Evolutionary conservation across 1,140 invertebrate species (phyloP).

Genomic region (Dreissena rostriformis): DNA sequence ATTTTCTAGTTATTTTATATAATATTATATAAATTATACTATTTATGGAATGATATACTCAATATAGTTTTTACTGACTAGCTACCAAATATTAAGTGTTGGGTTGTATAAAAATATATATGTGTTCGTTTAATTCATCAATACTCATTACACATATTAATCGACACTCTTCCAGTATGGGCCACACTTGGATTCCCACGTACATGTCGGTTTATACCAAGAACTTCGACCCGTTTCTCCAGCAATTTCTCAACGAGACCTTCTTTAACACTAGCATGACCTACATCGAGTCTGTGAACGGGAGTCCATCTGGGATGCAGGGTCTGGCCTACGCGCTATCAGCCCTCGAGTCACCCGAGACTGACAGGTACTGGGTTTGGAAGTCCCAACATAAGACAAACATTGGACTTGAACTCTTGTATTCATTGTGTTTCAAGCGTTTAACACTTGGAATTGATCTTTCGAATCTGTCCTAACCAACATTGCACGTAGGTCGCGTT

Average conservation of each 20-base stretch:
- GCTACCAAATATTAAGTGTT: too few species aligned
- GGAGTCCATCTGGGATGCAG: slow-evolving; percentile 5
- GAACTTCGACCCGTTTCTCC: not conserved
- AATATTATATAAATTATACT: too few species aligned
- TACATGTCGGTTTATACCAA: slow-evolving; percentile 14
- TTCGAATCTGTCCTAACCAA: not conserved
- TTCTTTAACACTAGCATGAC: slow-evolving; percentile 7
- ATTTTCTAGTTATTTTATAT: too few species aligned
- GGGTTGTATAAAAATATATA: too few species aligned
- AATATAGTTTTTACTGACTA: too few species aligned
- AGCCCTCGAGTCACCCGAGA: slow-evolving; percentile 5
- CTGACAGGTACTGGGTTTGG: not conserved
- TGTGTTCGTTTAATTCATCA: too few species aligned
- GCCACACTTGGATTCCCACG: slow-evolving; percentile 25
- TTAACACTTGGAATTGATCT: not conserved
- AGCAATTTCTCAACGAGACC: slow-evolving; percentile 17
- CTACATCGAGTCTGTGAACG: not conserved
- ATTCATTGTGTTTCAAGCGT: not conserved
- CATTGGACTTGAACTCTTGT: not conserved
- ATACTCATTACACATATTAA: too few species aligned
- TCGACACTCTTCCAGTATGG: slow-evolving; percentile 5
- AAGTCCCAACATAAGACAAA: not conserved
- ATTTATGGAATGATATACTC: too few species aligned
- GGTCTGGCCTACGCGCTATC: slow-evolving; percentile 23
- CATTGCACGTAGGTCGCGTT: not conserved